Base-by-base conservation (phyloP, 2,113 vertebrate genomes). In the Mugil cephalus region DNA sequence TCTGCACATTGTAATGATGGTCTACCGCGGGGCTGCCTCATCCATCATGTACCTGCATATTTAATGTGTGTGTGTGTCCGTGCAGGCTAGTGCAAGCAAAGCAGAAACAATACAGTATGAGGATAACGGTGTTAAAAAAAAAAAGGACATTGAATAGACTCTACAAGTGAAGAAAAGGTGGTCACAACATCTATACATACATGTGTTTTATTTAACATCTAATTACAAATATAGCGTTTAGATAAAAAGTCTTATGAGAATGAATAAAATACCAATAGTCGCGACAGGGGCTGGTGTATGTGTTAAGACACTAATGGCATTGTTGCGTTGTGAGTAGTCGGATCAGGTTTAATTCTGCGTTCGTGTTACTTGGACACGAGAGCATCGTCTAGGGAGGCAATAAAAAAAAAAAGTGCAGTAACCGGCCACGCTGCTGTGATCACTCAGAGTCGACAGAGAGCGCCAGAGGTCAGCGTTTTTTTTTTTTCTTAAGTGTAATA, bases 391-490 rank as follows among this genome's bases (percentile, higher is more conserved):
- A 36, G 9, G 36, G 14, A 47, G 34, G 6, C 21, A 4, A 10
- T 15, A 59, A 30, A 8, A 18, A 4, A 1, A n/a, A 6, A 34
- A 36, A 8, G 38, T 14, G 8, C 12, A n/a, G n/a, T n/a, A n/a
- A n/a, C n/a, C n/a, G n/a, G n/a, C n/a, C n/a, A n/a, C n/a, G 46
- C 61, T 74, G 77, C 50, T 52, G 71, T 76, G 6, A 48, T 17
- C 12, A 24, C 5, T 1, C 1, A 14, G 7, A 59, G 64, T 21
- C 78, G 5, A 39, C 73, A 81, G 81, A 42, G 71, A 60, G 80
- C 14, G 66, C 24, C 67, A 79, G 48, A 83, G 76, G 71, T 74
- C 60, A 71, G 14, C 2, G 15, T 10, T 42, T 15, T 9, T 42
- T 46, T 4, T 10, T 42, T 15, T 9, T 42, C 46, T 4, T 5